Conservation (phyloP, 2,113 vertebrate species). For the Grus americana region DNA sequence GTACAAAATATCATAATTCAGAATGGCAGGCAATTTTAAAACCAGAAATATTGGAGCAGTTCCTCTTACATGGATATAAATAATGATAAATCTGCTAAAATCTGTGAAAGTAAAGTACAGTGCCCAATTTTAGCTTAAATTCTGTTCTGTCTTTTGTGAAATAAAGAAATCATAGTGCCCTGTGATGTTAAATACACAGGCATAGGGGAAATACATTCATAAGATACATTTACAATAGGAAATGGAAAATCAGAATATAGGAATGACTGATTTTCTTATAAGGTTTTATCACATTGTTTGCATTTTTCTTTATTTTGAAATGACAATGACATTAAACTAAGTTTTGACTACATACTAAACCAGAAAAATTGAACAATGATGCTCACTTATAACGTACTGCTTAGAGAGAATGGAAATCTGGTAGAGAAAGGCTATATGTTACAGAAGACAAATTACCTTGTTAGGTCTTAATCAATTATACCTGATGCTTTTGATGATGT, state of each 20-base stretch:
- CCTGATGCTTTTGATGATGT: neutral
- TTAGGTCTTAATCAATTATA: neutral
- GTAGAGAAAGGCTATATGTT: neutral
- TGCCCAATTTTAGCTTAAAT: neutral
- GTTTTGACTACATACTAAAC: neutral
- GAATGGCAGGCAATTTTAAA: neutral
- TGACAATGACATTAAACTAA: neutral
- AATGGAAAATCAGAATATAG: neutral
- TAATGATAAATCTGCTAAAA: neutral
- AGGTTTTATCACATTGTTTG: neutral
- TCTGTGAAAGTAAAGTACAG: neutral
- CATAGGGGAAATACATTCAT: accelerated
- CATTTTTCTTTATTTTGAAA: neutral
- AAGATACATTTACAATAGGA: neutral
- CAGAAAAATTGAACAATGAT: neutral
- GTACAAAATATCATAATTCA: neutral
- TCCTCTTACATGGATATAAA: neutral
- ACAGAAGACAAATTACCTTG: neutral
- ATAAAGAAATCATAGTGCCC: neutral
- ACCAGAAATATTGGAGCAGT: neutral
- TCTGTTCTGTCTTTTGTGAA: neutral
- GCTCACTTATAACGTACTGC: neutral
- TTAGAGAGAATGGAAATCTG: neutral
- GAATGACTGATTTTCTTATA: neutral
- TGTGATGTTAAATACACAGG: neutral